These are phyloP conservation scores for Nycticebus coucang DNA, from an alignment of 2,113 vertebrate genomes.

Conservation along the genomic window DNA sequence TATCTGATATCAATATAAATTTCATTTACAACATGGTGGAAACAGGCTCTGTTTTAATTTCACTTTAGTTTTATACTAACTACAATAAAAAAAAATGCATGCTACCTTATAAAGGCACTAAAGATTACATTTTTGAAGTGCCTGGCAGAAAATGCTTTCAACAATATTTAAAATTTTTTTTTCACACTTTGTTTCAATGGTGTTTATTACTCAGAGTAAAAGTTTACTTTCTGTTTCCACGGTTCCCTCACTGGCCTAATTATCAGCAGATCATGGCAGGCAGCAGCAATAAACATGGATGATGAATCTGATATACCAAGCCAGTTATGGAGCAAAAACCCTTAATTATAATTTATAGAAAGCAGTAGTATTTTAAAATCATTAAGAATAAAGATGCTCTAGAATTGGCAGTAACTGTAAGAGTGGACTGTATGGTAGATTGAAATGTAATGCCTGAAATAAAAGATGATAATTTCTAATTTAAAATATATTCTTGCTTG, in stretches of 20 bases:
- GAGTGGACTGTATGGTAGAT: background rate
- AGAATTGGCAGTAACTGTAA: background rate
- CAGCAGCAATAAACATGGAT: constrained; percentile 23
- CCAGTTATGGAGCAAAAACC: constrained; percentile 24
- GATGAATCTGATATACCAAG: background rate
- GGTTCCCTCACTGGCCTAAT: background rate
- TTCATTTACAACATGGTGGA: constrained; percentile 30
- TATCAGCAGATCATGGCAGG: background rate
- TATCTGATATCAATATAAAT: constrained; percentile 47
- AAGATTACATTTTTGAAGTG: constrained; percentile 36
- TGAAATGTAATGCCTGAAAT: constrained; percentile 32
- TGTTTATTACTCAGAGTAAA: background rate
- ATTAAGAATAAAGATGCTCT: constrained; percentile 47
- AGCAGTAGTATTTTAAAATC: constrained; percentile 11
- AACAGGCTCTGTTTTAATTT: constrained; percentile 45
- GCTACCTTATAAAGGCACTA: background rate
- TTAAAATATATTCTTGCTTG: constrained; percentile 3
- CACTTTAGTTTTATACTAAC: constrained; percentile 55
- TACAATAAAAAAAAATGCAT: background rate
- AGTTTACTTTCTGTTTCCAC: background rate
- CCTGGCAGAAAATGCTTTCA: background rate
- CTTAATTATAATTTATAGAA: constrained; percentile 46
- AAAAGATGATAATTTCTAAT: constrained; percentile 35
- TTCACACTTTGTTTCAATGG: constrained; percentile 20
- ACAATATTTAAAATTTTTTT: constrained; percentile 44